phyloP scores from a whole-genome alignment of 2,888 invertebrate species.

The Drosophila melanocephala region DNA sequence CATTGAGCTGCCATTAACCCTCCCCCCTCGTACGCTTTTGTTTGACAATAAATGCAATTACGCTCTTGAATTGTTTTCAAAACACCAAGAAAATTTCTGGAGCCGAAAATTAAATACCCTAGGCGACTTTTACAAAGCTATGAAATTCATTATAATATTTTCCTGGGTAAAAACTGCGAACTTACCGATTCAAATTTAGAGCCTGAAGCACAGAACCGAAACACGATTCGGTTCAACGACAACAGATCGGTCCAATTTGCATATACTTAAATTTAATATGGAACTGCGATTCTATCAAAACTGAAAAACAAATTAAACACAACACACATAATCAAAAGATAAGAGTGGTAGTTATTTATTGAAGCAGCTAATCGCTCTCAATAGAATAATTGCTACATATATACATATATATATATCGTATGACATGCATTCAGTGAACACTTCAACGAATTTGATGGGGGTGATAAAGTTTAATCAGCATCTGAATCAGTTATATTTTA shows the following conservation, averaged over 20 bases:
- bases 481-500: neutral
- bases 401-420: neutral
- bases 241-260: neutral
- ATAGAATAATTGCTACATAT: neutral
- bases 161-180: neutral
- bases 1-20: constrained; percentile 19
- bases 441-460: neutral
- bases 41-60: constrained; percentile 76
- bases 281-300: neutral
- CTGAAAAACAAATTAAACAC: neutral
- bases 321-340: neutral
- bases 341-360: neutral
- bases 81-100: constrained; percentile 7
- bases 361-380: neutral
- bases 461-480: neutral
- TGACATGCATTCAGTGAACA: neutral
- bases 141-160: neutral
- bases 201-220: neutral
- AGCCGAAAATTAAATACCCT: neutral
- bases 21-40: constrained; percentile 42
- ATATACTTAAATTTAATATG: neutral
- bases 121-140: neutral
- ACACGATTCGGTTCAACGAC: neutral
- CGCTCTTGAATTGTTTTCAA: constrained; percentile 64
- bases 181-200: neutral